Base-by-base conservation (phyloP, 2,797 vertebrate genomes). In the Cyprinella venusta region DNA sequence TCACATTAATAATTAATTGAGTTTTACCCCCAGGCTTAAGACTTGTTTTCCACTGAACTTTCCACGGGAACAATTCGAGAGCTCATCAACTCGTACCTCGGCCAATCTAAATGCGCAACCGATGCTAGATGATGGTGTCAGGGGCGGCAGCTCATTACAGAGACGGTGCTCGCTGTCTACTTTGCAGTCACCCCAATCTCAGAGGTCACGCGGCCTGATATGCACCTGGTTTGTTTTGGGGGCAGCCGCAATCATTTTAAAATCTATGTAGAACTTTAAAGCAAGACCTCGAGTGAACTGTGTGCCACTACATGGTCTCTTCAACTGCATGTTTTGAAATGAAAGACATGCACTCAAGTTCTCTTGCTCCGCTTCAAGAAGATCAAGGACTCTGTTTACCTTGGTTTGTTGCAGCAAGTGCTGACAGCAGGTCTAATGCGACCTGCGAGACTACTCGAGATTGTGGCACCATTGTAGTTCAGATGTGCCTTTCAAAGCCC, bases 221-320 rank as follows among this genome's bases (percentile, higher is more conserved):
- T 86, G 77, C 90, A 87, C 83, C 80, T 89, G 78, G 61, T 91
- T 91, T 94, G 90, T 94, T 94, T 93, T 85, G 83, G 87, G 88
- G 87, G 86, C 85, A 89, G 92, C 86, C 87, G 89, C 89, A 92
- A 92, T 93, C 90, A 91, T 91, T 91, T 87, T 13, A 56, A 86
- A 88, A 89, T 88, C 91, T 89, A 90, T 88, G 88, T 90, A 88
- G 88, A 90, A 91, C 91, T 93, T 93, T 91, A 92, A 93, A 93
- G 90, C 87, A 85, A 90, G 91, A 89, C 89, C 89, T 91, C 87
- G 86, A 74, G 81, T 77, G 79, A 79, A 84, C 72, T 79, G 45
- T 86, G 87, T 85, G 59, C 74, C 86, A 88, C 88, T 85, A 87
- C 65, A 80, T 76, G 87, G 80, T 70, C 86, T 90, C 89, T 88